Conservation (phyloP, 2,888 invertebrate genomes). For the Liodrosophila aerea region DNA sequence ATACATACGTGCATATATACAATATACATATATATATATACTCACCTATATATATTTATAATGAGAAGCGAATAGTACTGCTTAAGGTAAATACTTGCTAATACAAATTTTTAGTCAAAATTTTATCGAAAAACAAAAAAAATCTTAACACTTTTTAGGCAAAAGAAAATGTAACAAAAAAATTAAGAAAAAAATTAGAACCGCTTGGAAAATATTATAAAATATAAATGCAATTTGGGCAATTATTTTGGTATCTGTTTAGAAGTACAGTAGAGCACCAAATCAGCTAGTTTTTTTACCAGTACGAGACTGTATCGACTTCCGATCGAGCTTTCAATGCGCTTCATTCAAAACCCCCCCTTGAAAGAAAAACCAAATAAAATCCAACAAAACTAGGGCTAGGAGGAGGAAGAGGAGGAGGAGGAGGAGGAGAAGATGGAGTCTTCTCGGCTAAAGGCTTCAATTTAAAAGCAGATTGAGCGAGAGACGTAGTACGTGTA, state of each 20-base stretch:
- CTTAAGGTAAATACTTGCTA: conserved; percentile 59
- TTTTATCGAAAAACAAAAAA: conserved; percentile 64
- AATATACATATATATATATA: background rate
- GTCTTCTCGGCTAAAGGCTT: conserved; percentile 8
- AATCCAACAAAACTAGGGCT: background rate
- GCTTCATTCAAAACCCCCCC: background rate
- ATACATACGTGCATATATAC: background rate
- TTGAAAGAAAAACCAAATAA: conserved; percentile 3
- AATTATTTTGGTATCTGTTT: conserved; percentile 17
- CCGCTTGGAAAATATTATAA: background rate
- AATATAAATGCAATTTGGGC: conserved; percentile 1
- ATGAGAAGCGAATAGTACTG: conserved; percentile 33
- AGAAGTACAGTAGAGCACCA: conserved; percentile 11
- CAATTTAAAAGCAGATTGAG: conserved; percentile 10
- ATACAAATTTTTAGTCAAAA: conserved; percentile 81
- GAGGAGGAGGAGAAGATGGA: background rate
- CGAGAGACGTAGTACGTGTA: background rate
- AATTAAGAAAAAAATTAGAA: conserved; percentile 31
- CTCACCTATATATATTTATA: conserved; percentile 18
- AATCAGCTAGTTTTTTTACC: background rate
- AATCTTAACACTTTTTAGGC: conserved; percentile 56
- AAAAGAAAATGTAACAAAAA: conserved; percentile 44
- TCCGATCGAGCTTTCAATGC: conserved; percentile 11
- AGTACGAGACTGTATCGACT: no score
- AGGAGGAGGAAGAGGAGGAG: background rate